Base-by-base conservation (phyloP, 2,113 vertebrate genomes). In the Nyctibius bracteatus region DNA sequence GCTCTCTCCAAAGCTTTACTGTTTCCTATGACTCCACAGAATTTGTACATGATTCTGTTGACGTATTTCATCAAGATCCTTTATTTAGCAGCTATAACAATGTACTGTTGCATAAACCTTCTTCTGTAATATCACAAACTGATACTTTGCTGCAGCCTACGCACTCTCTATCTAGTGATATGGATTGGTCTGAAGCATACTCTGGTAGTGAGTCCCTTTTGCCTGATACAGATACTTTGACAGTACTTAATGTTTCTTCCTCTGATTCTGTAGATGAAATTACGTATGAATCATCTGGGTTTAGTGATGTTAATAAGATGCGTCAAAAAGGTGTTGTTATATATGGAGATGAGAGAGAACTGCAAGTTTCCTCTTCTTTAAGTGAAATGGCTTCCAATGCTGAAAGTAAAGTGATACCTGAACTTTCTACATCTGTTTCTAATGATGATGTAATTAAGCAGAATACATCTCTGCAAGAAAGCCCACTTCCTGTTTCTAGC, bases 181-280 rank as follows among this genome's bases (percentile, higher is more conserved):
- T 35, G 80, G 97, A 98, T 90, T 96, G 97, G 96, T 98, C 98
- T 87, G 98, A 95, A 92, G 91, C 92, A 20, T 98, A 98, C 66
- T 98, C 98, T 90, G 98, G 92, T 97, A 98, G 97, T 61, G 98
- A 98, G 88, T 97, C 97, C 92, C 97, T 98, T 97, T 96, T 98
- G 55, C 97, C 98, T 93, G 96, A 98, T 89, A 98, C 98, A 88
- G 98, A 98, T 96, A 94, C 93, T 89, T 90, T 97, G 94, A 87
- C 22, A 24, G 52, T 90, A 84, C 93, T 93, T 98, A 98, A 98
- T 0, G 8, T 93, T 81, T 96, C 98, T 90, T 98, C 98, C 80
- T 96, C 97, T 94, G 93, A 96, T 97, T 96, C 97, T 94, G 75
- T 98, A 97, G 97, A 94, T 95, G 97, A 98, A 95, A 97, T 98